Evolutionary conservation across 1,140 invertebrate genomes (phyloP).

Genomic region (Belonocnema kinseyi): DNA sequence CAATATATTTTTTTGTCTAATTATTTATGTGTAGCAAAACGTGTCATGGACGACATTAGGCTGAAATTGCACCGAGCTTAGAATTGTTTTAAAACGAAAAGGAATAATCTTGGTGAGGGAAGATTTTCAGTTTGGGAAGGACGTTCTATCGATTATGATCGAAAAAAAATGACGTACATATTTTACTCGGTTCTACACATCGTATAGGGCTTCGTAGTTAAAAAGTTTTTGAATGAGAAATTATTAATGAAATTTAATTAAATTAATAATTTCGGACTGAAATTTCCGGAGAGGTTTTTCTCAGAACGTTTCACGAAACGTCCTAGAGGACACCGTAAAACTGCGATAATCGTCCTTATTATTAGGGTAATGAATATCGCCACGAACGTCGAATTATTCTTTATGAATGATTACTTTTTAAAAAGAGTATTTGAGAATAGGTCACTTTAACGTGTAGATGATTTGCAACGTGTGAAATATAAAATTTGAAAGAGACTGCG

Average conservation of each 20-base stretch:
- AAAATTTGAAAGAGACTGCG: constrained; percentile 18
- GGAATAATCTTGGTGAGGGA: neutral
- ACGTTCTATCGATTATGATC: constrained; percentile 12
- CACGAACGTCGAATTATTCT: constrained; percentile 51
- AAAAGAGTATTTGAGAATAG: constrained; percentile 41
- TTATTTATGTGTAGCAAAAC: too few species aligned
- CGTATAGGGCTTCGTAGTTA: constrained; percentile 10
- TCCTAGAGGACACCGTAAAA: constrained; percentile 31
- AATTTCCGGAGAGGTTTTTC: neutral
- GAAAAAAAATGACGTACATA: constrained; percentile 13
- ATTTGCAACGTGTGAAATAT: constrained; percentile 27
- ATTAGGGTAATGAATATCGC: constrained; percentile 33
- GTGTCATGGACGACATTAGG: too few species aligned
- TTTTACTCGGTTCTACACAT: constrained; percentile 17
- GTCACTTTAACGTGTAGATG: constrained; percentile 35
- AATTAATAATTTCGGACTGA: neutral
- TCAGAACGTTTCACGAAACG: neutral
- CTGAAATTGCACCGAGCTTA: too few species aligned
- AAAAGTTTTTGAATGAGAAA: neutral
- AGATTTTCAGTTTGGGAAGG: neutral
- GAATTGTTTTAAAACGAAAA: neutral
- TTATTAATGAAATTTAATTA: neutral
- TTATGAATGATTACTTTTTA: constrained; percentile 38
- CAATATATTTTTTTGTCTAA: too few species aligned
- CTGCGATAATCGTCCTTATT: constrained; percentile 29